Conservation (phyloP, 2,888 invertebrate genomes). For the Archips crataeganus region DNA sequence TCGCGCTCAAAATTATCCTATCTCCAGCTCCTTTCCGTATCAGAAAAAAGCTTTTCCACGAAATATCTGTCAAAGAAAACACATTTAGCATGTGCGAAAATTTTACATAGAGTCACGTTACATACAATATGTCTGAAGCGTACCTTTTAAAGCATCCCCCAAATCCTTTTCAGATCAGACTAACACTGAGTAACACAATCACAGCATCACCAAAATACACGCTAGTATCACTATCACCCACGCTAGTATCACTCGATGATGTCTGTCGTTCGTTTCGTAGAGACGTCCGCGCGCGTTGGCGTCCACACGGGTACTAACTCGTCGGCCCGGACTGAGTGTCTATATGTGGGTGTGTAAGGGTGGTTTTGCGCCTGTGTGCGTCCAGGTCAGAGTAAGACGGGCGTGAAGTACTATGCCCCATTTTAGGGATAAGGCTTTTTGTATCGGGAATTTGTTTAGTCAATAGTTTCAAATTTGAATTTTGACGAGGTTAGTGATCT, state of each 20-base stretch:
- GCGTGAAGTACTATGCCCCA: conserved; percentile 72
- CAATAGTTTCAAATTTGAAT: too few species aligned
- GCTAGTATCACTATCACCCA: neutral
- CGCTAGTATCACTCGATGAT: neutral
- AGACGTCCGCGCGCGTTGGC: conserved; percentile 50
- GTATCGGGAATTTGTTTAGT: conserved; percentile 5
- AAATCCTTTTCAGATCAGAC: neutral
- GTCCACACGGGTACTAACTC: conserved; percentile 45
- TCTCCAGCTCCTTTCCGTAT: neutral
- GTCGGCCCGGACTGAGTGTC: conserved; percentile 51
- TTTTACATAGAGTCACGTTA: neutral
- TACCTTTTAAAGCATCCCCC: conserved; percentile 3
- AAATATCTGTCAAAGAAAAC: neutral
- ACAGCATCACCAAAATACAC: neutral
- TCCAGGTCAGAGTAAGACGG: conserved; percentile 74
- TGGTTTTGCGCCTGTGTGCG: conserved; percentile 60
- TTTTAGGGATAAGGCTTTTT: conserved; percentile 48
- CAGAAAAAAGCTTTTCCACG: neutral
- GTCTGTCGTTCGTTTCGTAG: conserved; percentile 40
- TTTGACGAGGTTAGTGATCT: too few species aligned
- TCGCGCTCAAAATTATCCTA: neutral
- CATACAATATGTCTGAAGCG: neutral
- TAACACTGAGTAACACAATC: neutral
- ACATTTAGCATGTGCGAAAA: neutral
- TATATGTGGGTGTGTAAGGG: conserved; percentile 55